Evolutionary conservation across 2,888 invertebrate genomes (phyloP).

Genomic region (Cantharis flavilabris): DNA sequence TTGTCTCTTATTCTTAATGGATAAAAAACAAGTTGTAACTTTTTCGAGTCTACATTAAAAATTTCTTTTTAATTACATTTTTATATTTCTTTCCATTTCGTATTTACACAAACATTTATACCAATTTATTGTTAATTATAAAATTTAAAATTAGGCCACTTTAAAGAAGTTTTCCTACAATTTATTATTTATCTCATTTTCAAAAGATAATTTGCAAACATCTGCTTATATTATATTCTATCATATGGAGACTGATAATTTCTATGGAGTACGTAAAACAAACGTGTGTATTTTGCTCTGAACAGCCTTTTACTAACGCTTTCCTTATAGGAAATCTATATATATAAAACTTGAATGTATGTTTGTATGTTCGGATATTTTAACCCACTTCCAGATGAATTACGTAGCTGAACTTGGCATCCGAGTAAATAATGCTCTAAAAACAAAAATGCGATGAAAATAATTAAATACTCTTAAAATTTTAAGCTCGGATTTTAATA

Average conservation of each 20-base stretch:
- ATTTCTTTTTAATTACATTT: not conserved
- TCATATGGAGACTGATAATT: not conserved
- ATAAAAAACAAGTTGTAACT: slow-evolving; percentile 1
- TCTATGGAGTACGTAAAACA: not conserved
- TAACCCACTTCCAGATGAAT: not conserved
- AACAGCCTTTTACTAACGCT: not conserved
- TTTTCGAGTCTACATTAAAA: not conserved
- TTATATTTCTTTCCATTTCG: not conserved
- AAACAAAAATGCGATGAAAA: not conserved
- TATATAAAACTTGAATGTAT: not conserved
- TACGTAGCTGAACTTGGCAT: not conserved
- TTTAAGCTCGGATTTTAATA: not conserved
- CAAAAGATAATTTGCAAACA: not conserved
- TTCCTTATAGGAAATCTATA: not conserved
- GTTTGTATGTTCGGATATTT: not conserved
- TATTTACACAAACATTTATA: not conserved
- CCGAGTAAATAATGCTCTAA: not conserved
- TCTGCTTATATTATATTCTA: too few species aligned
- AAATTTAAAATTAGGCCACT: not conserved
- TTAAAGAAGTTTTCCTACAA: not conserved
- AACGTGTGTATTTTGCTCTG: not conserved
- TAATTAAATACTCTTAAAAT: not conserved
- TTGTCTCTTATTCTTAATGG: slow-evolving; percentile 8
- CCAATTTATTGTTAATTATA: not conserved
- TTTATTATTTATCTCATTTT: not conserved